phyloP scores from a whole-genome alignment of 2,888 invertebrate genomes.

The Mermis nigrescens region DNA sequence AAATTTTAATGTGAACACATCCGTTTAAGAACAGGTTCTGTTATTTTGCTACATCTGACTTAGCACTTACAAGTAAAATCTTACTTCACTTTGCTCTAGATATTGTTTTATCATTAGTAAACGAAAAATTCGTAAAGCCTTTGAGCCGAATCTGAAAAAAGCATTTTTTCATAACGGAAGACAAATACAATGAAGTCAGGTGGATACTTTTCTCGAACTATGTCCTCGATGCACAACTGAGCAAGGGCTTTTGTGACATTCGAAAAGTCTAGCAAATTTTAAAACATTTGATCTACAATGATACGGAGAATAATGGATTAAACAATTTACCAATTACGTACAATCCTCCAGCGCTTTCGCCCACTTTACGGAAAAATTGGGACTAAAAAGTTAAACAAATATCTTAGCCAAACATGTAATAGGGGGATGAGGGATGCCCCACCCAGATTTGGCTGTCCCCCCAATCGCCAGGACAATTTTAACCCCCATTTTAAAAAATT shows the following conservation, averaged over 20 bases:
- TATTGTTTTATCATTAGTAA: constrained; percentile 57
- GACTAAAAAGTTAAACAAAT: not conserved
- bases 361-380: constrained; percentile 51
- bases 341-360: constrained; percentile 65
- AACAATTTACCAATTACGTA: constrained; percentile 46
- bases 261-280: constrained; percentile 39
- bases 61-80: no score
- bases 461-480: no score
- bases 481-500: no score
- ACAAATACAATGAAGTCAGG: not conserved
- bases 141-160: constrained; percentile 30
- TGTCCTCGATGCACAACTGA: constrained; percentile 54
- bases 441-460: no score
- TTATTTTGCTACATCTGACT: no score
- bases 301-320: constrained; percentile 19
- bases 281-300: not conserved
- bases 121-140: constrained; percentile 45
- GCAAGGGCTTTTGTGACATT: constrained; percentile 51
- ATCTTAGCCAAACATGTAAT: not conserved
- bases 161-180: not conserved
- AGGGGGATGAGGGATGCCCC: no score
- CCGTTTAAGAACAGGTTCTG: no score
- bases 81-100: constrained; percentile 52
- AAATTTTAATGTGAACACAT: no score
- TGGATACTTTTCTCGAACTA: constrained; percentile 54